A percentile compares a stretch with the other conserved stretches of the same genome.
Conservation (phyloP, 1,140 invertebrate species). For the Rhagoletis zephyria region DNA sequence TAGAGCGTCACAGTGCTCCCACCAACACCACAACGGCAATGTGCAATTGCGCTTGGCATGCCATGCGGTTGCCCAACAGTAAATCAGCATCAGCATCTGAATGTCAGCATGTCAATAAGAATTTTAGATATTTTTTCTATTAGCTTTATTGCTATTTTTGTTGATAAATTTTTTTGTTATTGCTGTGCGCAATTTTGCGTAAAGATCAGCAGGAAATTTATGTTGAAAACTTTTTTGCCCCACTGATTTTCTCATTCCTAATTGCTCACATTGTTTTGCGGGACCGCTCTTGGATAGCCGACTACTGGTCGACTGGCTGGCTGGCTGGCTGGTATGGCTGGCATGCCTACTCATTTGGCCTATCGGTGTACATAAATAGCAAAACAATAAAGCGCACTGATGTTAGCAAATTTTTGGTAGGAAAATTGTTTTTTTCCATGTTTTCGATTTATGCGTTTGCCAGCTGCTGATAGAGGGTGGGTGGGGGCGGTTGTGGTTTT, state of each 20-base stretch:
- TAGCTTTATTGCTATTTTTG: neutral
- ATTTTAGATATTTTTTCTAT: conserved; percentile 24
- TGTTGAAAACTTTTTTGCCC: neutral
- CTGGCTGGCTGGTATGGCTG: neutral
- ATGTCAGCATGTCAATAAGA: conserved; percentile 45
- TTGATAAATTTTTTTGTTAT: neutral
- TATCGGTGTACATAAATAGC: neutral
- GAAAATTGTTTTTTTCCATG: conserved; percentile 27
- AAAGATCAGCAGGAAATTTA: conserved; percentile 15
- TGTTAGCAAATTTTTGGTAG: conserved; percentile 18
- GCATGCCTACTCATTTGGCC: no score
- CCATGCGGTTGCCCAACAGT: conserved; percentile 33
- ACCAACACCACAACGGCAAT: neutral
- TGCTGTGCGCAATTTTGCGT: neutral
- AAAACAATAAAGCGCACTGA: conserved; percentile 37
- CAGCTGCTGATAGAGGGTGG: neutral
- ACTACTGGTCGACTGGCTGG: no score
- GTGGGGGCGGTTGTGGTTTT: neutral
- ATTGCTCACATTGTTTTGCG: no score
- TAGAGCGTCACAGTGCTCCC: neutral
- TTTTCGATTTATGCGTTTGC: conserved; percentile 35
- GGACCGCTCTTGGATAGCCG: no score
- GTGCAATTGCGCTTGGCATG: conserved; percentile 17
- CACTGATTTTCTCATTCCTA: no score
- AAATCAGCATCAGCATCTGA: conserved; percentile 35